Percentiles rank a stretch among this genome's conserved stretches.
Conservation (phyloP, 1,140 invertebrate genomes). For the Lepidurus couesii region DNA sequence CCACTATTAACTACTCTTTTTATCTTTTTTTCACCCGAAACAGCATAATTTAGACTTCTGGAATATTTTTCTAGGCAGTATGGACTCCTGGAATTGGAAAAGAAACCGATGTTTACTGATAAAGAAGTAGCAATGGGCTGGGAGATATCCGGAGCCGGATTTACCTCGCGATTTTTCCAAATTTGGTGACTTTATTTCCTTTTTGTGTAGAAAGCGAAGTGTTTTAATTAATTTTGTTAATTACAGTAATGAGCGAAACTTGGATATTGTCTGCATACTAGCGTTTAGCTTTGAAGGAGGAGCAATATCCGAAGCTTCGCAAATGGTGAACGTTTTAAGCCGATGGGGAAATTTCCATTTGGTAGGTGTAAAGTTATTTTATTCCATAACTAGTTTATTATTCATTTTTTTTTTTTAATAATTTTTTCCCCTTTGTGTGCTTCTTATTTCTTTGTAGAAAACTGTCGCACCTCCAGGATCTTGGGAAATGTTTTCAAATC, state of each 20-base stretch:
- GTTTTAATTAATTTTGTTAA: not conserved
- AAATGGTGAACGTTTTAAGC: not conserved
- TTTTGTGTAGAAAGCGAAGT: not conserved
- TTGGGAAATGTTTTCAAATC: conserved; percentile 4
- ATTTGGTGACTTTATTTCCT: not conserved
- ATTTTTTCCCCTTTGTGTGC: not conserved
- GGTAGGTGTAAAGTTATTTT: not conserved
- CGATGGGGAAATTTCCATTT: conserved; percentile 2
- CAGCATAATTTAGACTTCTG: too few relatives aligned
- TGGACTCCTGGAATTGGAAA: not conserved
- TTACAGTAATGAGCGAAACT: not conserved
- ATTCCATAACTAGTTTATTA: too few relatives aligned
- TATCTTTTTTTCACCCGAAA: not conserved
- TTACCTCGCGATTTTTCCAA: not conserved
- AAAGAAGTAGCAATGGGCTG: not conserved
- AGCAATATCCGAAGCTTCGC: not conserved
- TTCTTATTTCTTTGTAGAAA: not conserved
- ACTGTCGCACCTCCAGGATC: not conserved
- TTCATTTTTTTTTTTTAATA: not conserved
- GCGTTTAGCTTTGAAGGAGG: not conserved
- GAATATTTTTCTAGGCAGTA: not conserved
- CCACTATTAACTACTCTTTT: not conserved
- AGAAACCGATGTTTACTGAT: not conserved
- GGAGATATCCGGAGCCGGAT: not conserved
- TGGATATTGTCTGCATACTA: not conserved